Base-by-base conservation (phyloP, 2,797 vertebrate species). In the Dendrocincla fuliginosa region DNA sequence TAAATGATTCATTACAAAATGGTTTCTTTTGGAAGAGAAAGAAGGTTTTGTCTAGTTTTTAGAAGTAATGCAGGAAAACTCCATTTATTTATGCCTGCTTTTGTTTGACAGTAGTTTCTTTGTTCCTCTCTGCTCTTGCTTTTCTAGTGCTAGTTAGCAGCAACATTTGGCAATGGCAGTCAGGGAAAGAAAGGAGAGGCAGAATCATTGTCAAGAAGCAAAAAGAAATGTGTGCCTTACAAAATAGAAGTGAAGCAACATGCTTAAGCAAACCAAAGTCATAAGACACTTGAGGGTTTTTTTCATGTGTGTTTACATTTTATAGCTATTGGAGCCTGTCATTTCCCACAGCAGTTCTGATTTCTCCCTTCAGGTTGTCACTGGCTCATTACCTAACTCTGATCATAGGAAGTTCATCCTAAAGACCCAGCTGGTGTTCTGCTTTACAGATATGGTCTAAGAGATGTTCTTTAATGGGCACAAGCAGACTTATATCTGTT, bases 61-160 rank as follows among this genome's bases (percentile, higher is more conserved):
- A 95, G 65, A 91, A 95, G 90, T 93, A 76, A 41, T 67, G 75
- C 78, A 93, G 77, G 95, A 95, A 97, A 97, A 92, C 79, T 96
- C 93, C 22, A 89, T 95, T 95, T 96, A 95, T 94, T 97, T 92
- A 80, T 93, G 94, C 92, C 94, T 84, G 15, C 85, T 97, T 96
- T 95, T 90, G 70, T 93, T 95, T 95, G 96, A 97, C 91, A 97
- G 76, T 87, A 87, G 86, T 93, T 95, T 91, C 96, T 97, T 97
- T 97, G 94, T 97, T 97, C 60, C 56, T 71, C 42, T 86, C 47
- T 92, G 93, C 77, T 65, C 81, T 89, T 87, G 93, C 81, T 78
- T 95, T 93, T 83, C 63, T 79, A 74, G 84, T 69, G 89, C 96
- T 94, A 91, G 95, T 96, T 92, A 96, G 96, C 79, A 93, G 90